Evolutionary conservation across 2,888 invertebrate genomes (phyloP).

Genomic region (Neria commutata): DNA sequence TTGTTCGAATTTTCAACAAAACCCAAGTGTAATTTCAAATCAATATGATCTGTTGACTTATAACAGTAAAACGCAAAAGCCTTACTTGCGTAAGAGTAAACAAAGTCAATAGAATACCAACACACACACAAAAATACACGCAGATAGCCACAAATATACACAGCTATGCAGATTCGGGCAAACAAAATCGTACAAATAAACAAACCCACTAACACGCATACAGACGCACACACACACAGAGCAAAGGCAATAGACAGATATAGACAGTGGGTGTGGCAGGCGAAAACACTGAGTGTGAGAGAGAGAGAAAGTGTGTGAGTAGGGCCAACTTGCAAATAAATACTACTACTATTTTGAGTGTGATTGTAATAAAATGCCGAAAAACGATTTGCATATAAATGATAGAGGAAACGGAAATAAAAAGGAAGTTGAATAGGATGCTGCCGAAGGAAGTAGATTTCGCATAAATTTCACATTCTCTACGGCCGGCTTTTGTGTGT

Average conservation of each 20-base stretch:
- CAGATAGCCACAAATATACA: conserved; percentile 5
- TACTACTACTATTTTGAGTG: background rate
- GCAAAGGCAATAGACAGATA: background rate
- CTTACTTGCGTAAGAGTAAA: too few relatives aligned
- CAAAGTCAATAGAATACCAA: background rate
- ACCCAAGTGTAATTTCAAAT: too few relatives aligned
- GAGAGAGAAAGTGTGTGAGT: background rate
- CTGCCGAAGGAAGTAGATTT: conserved; percentile 31
- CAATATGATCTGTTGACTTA: background rate
- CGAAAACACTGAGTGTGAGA: background rate
- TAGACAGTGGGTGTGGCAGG: background rate
- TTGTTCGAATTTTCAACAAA: background rate
- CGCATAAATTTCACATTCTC: conserved; percentile 45
- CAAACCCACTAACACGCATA: background rate
- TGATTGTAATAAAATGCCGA: conserved; percentile 8
- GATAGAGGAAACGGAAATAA: conserved; percentile 54
- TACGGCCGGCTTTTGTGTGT: too few relatives aligned
- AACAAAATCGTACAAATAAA: background rate
- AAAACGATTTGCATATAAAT: conserved; percentile 51
- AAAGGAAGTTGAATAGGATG: conserved; percentile 44
- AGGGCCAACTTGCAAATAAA: background rate
- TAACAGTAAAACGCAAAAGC: too few relatives aligned
- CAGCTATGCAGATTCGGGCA: background rate
- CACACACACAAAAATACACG: conserved; percentile 14
- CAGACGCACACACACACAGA: background rate